Conservation (phyloP, 2,797 vertebrate genomes). For the Typhlichthys eigenmanni region DNA sequence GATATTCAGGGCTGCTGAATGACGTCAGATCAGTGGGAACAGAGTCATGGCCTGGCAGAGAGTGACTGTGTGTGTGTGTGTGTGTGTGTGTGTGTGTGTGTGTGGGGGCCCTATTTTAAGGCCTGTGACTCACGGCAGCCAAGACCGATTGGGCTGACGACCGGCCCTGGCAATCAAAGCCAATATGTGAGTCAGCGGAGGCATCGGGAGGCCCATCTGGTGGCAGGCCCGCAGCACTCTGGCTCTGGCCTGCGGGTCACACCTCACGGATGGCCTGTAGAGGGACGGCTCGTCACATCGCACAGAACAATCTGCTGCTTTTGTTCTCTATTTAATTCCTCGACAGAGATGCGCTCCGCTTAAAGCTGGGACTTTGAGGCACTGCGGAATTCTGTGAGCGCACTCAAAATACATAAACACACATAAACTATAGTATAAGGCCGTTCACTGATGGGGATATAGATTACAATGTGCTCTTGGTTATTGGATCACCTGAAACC, state of each 20-base stretch:
- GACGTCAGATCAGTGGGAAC: conserved; percentile 61
- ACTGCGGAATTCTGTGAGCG: conserved; percentile 34
- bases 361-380: conserved; percentile 16
- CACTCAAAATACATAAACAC: conserved; percentile 34
- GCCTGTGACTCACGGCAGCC: conserved; percentile 56
- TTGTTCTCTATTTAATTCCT: conserved; percentile 44
- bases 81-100: not conserved
- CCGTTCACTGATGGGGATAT: no score
- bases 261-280: conserved; percentile 62
- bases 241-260: conserved; percentile 66
- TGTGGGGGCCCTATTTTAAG: conserved; percentile 62
- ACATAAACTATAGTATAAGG: no score
- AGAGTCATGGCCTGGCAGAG: conserved; percentile 45
- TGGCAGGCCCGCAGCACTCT: conserved; percentile 67
- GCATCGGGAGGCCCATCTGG: conserved; percentile 77
- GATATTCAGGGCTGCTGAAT: conserved; percentile 58
- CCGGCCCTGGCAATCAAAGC: conserved; percentile 75
- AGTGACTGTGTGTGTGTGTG: conserved; percentile 26
- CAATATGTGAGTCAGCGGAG: conserved; percentile 73
- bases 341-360: no score
- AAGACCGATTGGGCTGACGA: conserved; percentile 72
- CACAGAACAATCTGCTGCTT: conserved; percentile 66
- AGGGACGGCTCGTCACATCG: conserved; percentile 65
- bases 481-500: no score
- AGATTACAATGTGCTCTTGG: no score